Evolutionary conservation across 2,888 invertebrate genomes (phyloP).

Genomic region (Malacosoma neustria): DNA sequence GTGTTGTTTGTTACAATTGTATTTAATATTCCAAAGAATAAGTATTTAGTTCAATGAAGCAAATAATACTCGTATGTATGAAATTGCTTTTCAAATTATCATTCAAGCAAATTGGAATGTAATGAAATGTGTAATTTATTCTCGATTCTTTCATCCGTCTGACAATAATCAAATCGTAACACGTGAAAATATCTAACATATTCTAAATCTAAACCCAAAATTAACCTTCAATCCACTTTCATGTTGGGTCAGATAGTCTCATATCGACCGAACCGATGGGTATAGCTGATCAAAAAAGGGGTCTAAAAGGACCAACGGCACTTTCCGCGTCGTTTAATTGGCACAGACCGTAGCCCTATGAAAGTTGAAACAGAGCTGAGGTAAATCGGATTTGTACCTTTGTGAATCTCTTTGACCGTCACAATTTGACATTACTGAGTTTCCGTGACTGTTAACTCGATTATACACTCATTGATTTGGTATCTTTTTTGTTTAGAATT

Average conservation of each 20-base stretch:
- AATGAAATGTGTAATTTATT: no score
- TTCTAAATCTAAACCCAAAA: slow-evolving; percentile 18
- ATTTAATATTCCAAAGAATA: no score
- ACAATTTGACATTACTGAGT: slow-evolving; percentile 55
- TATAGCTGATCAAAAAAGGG: slow-evolving; percentile 36
- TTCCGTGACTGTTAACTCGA: slow-evolving; percentile 49
- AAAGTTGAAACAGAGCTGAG: slow-evolving; percentile 47
- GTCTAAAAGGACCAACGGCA: slow-evolving; percentile 42
- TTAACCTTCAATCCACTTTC: slow-evolving; percentile 23
- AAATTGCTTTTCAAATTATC: no score
- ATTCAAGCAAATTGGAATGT: no score
- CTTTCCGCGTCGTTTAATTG: slow-evolving; percentile 68
- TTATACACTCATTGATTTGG: slow-evolving; percentile 25
- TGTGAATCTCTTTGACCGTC: slow-evolving; percentile 48
- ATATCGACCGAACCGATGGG: slow-evolving; percentile 24
- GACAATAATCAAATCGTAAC: not conserved
- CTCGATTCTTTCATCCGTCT: not conserved
- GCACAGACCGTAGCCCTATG: slow-evolving; percentile 53
- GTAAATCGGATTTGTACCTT: slow-evolving; percentile 56
- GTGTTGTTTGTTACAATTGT: no score
- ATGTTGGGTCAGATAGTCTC: slow-evolving; percentile 15
- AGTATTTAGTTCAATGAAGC: no score
- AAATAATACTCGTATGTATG: no score
- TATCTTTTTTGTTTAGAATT: not conserved
- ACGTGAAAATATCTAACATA: not conserved